Evolutionary conservation across 2,888 invertebrate genomes (phyloP), one percentile per base, ranked within the genome.

Genomic region (Meganola albula): DNA sequence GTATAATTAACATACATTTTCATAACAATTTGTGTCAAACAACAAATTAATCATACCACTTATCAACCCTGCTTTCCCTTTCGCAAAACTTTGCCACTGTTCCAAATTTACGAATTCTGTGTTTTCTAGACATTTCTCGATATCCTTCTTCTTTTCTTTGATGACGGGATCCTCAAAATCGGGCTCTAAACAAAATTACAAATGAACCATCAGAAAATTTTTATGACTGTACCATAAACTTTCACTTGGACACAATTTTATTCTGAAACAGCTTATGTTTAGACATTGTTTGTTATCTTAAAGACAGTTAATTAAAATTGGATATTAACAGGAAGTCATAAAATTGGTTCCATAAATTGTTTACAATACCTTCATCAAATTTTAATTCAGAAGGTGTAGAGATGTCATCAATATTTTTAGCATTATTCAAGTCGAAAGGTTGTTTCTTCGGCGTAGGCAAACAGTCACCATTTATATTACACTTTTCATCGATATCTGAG

Each of bases 331-430:
- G 51, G 41, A 57, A 61, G 53, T 57, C 45, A 57, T 61, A 26
- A 56, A 58, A 58, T 52, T 40, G 42, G n/a, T n/a, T n/a, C 45
- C 25, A 9, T 10, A 45, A 48, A 50, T 53, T 79, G 76, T 80
- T 76, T 79, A 79, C 72, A 72, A 69, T 88, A 91, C 91, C 88
- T 85, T 89, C 88, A 71, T 91, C 91, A 68, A 92, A 92, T 76
- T 88, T 90, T 52, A 92, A 75, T 74, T 91, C 90, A 21, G 88
- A 85, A 62, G 89, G 89, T 67, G 85, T 80, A 69, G 83, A 77
- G 61, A 87, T 87, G 74, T 86, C 86, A 71, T 87, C 86, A 63
- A 87, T 86, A 75, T 85, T 85, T 73, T 74, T 70, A 47, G 74
- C 46, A 51, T 75, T 70, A 63, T 76, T 80, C 45, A 77, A 53